Percentiles rank a stretch among this genome's conserved stretches.
Conservation (phyloP, 2,888 invertebrate species). For the Drosophila phalerata region DNA sequence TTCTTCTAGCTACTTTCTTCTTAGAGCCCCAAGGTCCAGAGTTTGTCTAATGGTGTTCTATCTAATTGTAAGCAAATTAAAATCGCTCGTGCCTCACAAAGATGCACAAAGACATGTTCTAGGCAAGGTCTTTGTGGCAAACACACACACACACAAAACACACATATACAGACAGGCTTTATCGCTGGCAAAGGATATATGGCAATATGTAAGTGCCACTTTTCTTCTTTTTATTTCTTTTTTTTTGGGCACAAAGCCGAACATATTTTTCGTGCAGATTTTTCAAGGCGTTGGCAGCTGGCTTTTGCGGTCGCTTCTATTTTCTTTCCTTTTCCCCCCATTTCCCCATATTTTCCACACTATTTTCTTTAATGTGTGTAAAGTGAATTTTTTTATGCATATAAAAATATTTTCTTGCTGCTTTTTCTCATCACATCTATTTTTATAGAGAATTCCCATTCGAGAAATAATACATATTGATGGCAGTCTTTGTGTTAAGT, state of each 20-base stretch:
- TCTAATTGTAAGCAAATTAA: constrained; percentile 68
- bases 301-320: constrained; percentile 22
- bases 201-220: constrained; percentile 14
- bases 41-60: constrained; percentile 17
- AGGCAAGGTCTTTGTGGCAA: constrained; percentile 10
- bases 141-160: constrained; percentile 7
- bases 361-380: constrained; percentile 5
- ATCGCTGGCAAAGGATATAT: constrained; percentile 26
- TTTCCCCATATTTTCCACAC: neutral
- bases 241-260: constrained; percentile 11
- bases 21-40: constrained; percentile 19
- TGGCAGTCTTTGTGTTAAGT: neutral
- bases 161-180: constrained; percentile 4
- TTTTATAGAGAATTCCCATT: too few species aligned
- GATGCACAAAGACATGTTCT: constrained; percentile 21
- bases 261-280: constrained; percentile 45
- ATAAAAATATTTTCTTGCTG: constrained; percentile 23
- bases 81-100: constrained; percentile 46
- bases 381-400: constrained; percentile 40
- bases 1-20: neutral
- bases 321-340: neutral
- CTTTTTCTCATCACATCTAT: neutral
- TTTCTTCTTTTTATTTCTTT: constrained; percentile 6
- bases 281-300: constrained; percentile 54
- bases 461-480: neutral